These are phyloP conservation scores for Aphelocoma californica DNA, from an alignment of 2,797 vertebrate genomes.

Conservation along the genomic window DNA sequence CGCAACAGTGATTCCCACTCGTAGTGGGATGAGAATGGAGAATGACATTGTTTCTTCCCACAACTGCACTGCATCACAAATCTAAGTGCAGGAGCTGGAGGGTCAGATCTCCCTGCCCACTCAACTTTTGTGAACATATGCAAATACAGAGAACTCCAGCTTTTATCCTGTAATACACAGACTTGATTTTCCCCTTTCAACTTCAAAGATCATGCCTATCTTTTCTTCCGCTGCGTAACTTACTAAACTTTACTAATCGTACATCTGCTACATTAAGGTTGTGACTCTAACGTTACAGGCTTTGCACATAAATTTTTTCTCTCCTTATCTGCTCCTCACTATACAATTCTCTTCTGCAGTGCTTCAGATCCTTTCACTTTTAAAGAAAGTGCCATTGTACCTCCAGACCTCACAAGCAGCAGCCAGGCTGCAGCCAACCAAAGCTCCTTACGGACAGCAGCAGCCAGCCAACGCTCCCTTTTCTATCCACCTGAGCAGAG, in stretches of 20 bases:
- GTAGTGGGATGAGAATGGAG: neutral
- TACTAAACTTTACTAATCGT: neutral
- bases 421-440: slow-evolving; percentile 57
- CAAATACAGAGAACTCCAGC: neutral
- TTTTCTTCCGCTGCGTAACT: neutral
- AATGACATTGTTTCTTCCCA: neutral
- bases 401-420: slow-evolving; percentile 52
- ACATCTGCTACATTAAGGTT: neutral
- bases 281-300: neutral
- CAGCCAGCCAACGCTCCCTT: slow-evolving; percentile 57
- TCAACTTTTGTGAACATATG: neutral
- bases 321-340: neutral
- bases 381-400: slow-evolving; percentile 49
- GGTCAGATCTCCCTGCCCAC: neutral
- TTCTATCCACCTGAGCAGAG: slow-evolving; percentile 60
- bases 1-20: neutral
- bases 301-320: neutral
- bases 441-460: slow-evolving; percentile 51
- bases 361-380: slow-evolving; percentile 41
- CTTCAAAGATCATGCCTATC: neutral
- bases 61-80: neutral
- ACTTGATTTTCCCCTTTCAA: neutral
- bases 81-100: neutral
- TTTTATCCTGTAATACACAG: neutral
- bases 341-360: neutral